Evolutionary conservation across 2,888 invertebrate species (phyloP), one percentile per base, ranked within the genome.

Genomic region (Coremacera marginata): DNA sequence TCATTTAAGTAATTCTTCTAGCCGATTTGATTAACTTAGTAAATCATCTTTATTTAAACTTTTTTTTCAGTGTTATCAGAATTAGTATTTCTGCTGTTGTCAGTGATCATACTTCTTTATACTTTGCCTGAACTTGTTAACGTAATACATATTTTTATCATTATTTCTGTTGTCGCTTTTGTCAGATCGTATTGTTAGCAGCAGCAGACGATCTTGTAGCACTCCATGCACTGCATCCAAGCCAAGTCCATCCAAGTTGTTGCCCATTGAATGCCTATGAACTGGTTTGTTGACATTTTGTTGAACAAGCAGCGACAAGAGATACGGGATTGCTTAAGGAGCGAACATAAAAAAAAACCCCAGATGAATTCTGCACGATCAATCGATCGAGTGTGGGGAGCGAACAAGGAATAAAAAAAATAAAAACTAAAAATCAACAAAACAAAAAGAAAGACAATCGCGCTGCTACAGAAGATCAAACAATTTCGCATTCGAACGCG

Each of bases 401-500:
- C 55, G 5, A 63, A 19, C 1, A 49, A 37, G 22, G 22, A 34
- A 68, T 44, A 37, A 25, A 22, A 11, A 70, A 16, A 25, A 65
- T 11, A 52, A 52, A 27, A 22, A 55, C n/a, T 34, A n/a, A 19
- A 37, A 52, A 55, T 22, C 34, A 71, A 44, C 16, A 19, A 27
- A n/a, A 14, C 31, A 31, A 55, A 34, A 60, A 72, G n/a, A 62
- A 31, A 65, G 11, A 31, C 0, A 19, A 34, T 31, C 9, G 34
- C 63, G n/a, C 49, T 37, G n/a, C 72, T 62, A 27, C 52, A 52
- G 74, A 65, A 65, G 74, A 74, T 63, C 74, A 74, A 65, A 74
- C 74, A 74, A 74, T 67, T 74, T 74, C 74, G 74, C 74, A 74
- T 74, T 67, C 67, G 74, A 74, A 74, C 67, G 65, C 74, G 67